Base-by-base conservation (phyloP, 2,888 invertebrate species). In the Noctua fimbriata region DNA sequence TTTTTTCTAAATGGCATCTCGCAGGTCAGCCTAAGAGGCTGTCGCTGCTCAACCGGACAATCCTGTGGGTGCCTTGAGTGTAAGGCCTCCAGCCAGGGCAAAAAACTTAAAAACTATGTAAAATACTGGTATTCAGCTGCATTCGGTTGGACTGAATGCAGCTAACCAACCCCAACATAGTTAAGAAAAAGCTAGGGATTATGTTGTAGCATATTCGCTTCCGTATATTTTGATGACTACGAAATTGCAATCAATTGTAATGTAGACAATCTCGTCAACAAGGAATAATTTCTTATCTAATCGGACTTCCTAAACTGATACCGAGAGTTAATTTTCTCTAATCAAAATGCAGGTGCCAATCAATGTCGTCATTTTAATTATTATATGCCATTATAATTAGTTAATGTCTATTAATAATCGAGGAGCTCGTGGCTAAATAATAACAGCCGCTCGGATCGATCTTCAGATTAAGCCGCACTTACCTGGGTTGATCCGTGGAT, bases 311-410 rank as follows among this genome's bases (percentile, higher is more conserved):
- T 28, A 73, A 69, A 74, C n/a, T 5, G 36, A 69, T 49, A 49
- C 1, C 21, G 16, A 36, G n/a, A 36, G 41, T 69, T n/a, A 36
- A 21, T n/a, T n/a, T 18, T 14, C 21, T 32, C 36, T n/a, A 69
- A 74, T 70, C 41, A 70, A 70, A n/a, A 69, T 49, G 36, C n/a
- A 74, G n/a, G 74, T 74, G 74, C 10, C 21, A 69, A 70, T 52
- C n/a, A 52, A 16, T 36, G 10, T 69, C 49, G 49, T 70, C 9
- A 70, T 52, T 70, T 21, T 21, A 21, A n/a, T n/a, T 58, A 18
- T 36, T 36, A 12, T 66, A 3, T 65, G 44, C 44, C 32, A 47
- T 24, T 24, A 60, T 60, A 32, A 47, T 47, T 16, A 47, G 16
- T 47, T 47, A 47, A 14, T 44, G 14, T 44, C 47, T 47, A 47